Evolutionary conservation across 2,888 invertebrate species (phyloP), one percentile per base, ranked within the genome.

Genomic region (Euclidia mi): DNA sequence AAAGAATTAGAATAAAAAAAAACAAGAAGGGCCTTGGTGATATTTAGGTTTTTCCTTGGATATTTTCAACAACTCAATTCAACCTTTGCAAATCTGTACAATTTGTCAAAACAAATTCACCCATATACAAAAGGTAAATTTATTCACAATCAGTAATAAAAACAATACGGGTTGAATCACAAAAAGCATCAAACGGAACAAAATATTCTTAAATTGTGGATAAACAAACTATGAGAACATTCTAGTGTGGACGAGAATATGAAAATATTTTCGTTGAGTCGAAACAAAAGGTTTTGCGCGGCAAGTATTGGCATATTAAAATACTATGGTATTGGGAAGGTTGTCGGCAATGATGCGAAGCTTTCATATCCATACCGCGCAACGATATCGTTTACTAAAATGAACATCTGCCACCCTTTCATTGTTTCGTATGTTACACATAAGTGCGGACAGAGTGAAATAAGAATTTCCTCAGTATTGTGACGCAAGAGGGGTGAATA

Each of bases 381-480:
- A 74, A 70, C 75, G 70, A 78, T 83, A 85, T 85, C 87, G 88
- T 82, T 87, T 87, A 87, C 84, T 77, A 74, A 80, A 87, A 85
- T 83, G 88, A 88, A 86, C 86, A 88, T 78, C 84, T 85, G 84
- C 72, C 83, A 77, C 73, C 58, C 79, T 72, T 79, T 84, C 84
- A 86, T 88, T 89, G 85, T 88, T 85, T 84, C 74, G 76, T 76
- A 68, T 70, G 76, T 71, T 75, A 71, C 71, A 71, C 73, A 75
- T 82, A 82, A 84, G 79, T 78, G 78, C 68, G 76, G 75, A 61
- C 67, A 57, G 56, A 68, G 67, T 68, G 71, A 75, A 81, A 78
- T 82, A 79, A 76, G 75, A 80, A 78, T 79, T 65, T 57, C 10
- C 60, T 57, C 61, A 59, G 70, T 65, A 66, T 75, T 78, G 52